Evolutionary conservation across 2,113 vertebrate species (phyloP).

Genomic region (Lagenorhynchus albirostris): DNA sequence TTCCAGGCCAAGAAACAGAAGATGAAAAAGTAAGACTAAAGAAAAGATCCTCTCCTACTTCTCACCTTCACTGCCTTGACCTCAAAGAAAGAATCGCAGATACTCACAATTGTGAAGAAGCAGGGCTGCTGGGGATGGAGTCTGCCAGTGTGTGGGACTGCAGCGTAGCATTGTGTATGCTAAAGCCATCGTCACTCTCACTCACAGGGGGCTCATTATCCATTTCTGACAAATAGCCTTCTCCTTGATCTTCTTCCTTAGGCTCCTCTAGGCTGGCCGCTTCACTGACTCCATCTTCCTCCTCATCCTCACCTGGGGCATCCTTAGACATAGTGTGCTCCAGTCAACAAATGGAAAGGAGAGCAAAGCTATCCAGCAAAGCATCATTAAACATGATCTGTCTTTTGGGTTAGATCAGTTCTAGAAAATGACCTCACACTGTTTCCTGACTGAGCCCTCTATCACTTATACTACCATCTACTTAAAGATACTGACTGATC

Average conservation of each 20-base stretch:
- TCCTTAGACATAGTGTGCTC: conserved; percentile 83
- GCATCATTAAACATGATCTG: conserved; percentile 29
- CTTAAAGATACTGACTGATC: conserved; percentile 31
- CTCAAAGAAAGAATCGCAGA: conserved; percentile 18
- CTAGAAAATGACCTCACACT: conserved; percentile 61
- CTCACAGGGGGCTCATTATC: conserved; percentile 96
- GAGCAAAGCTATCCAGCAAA: conserved; percentile 50
- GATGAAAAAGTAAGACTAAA: not conserved
- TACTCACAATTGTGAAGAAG: conserved; percentile 98
- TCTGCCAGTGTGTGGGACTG: conserved; percentile 94
- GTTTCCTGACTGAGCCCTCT: conserved; percentile 57
- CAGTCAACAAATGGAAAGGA: conserved; percentile 59
- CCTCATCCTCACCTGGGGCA: conserved; percentile 92
- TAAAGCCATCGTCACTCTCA: conserved; percentile 98
- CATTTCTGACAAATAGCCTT: conserved; percentile 95
- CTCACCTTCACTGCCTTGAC: conserved; percentile 8
- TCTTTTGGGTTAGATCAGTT: conserved; percentile 53
- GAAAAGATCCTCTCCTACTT: conserved; percentile 12
- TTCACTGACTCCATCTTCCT: conserved; percentile 96
- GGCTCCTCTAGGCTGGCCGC: conserved; percentile 94
- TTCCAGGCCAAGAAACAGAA: conserved; percentile 23
- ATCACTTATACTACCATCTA: conserved; percentile 58
- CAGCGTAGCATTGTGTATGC: conserved; percentile 92
- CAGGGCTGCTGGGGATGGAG: conserved; percentile 98
- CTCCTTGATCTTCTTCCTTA: conserved; percentile 92